Conservation (phyloP, 2,113 vertebrate species). For the Gobius niger region DNA sequence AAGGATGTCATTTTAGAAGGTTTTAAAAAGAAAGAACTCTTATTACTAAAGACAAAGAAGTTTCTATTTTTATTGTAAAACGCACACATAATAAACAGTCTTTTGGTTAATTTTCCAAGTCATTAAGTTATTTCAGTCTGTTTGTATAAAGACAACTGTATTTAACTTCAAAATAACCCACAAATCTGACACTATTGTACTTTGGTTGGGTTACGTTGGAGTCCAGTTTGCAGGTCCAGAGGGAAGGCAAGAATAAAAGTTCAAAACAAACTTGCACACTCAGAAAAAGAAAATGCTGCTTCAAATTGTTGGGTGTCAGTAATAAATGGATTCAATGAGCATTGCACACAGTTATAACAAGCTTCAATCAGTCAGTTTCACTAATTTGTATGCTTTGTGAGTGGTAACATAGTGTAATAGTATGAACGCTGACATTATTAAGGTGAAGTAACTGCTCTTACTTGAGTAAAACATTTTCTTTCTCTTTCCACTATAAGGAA, state of each 20-base stretch:
- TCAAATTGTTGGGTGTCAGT: neutral
- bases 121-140: neutral
- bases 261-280: too few species aligned
- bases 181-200: neutral
- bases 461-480: too few species aligned
- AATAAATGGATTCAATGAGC: neutral
- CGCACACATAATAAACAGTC: neutral
- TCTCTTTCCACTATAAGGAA: too few species aligned
- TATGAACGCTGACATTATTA: too few species aligned
- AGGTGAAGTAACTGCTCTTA: too few species aligned
- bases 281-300: neutral
- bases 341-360: neutral
- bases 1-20: neutral
- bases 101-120: too few species aligned
- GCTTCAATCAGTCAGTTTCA: too few species aligned
- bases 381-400: too few species aligned
- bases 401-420: too few species aligned
- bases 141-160: neutral
- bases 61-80: conserved; percentile 23
- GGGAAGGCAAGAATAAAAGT: too few species aligned
- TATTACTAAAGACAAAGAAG: neutral
- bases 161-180: neutral
- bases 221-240: neutral
- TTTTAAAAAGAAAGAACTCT: neutral
- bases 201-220: neutral